Base-by-base conservation (phyloP, 2,797 vertebrate genomes). In the Peromyscus nudipes region DNA sequence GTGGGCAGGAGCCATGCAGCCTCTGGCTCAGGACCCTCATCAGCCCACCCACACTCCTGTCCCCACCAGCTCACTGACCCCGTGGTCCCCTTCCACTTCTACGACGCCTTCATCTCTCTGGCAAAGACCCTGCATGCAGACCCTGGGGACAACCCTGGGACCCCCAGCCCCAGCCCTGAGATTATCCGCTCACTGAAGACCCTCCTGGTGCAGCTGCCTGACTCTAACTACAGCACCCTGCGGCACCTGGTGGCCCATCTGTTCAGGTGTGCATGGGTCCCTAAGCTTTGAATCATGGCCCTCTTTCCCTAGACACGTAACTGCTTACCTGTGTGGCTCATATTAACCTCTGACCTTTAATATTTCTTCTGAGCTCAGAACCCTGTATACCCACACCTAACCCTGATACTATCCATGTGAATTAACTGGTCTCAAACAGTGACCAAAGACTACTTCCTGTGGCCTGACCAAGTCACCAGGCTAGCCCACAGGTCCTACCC, bases 31-130 rank as follows among this genome's bases (percentile, higher is more conserved):
- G 90, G 79, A 62, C 79, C 85, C 64, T 82, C 31, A 1, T 29
- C 89, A 75, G 82, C 95, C 71, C 37, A 55, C 96, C 96, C 92
- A 91, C 64, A 82, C 91, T 73, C 57, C 1, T 95, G 37, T 90
- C 43, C 62, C 43, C 37, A 71, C 79, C 97, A 99, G 99, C 99
- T 99, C 67, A 99, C 99, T 0, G 99, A 99, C 76, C 99, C 99
- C 0, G 98, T 99, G 96, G 96, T 99, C 83, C 99, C 99, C 67
- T 99, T 98, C 98, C 99, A 99, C 87, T 98, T 99, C 89, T 99
- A 99, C 94, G 97, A 98, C 0, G 97, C 99, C 57, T 99, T 99
- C 97, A 99, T 99, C 23, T 69, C 89, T 0, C 94, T 99, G 81
- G 99, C 99, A 97, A 99, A 98, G 96, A 98, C 98, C 40, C 97